Base-by-base conservation (phyloP, 2,797 vertebrate species). In the Acanthiza pusilla region DNA sequence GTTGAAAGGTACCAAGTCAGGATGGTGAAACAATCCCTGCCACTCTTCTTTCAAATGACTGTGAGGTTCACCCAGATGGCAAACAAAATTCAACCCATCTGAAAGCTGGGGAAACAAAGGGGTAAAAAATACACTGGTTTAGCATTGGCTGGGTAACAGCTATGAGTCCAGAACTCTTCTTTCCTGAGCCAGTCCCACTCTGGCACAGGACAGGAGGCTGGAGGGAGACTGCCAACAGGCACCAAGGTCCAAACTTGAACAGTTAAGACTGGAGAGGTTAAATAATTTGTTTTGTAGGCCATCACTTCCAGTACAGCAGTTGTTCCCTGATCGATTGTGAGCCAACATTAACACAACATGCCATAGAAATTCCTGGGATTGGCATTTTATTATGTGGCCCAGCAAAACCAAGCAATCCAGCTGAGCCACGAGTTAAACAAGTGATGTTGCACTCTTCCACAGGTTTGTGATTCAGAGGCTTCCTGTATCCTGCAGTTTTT, bases 311-410 rank as follows among this genome's bases (percentile, higher is more conserved):
- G 26, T 10, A 57, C 85, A 91, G 81, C 55, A 40, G 36, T 36
- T 0, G 0, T 43, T 51, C 71, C 74, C 66, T 17, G 51, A 25
- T 74, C 68, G 18, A 42, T 6, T 32, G 42, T 62, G 36, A 84
- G 6, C 42, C 32, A 63, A 34, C 60, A 50, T 15, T 11, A 61
- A 19, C 45, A 8, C 7, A 5, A 36, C 38, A 36, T 0, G 0
- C 0, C 0, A 21, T 0, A 62, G 66, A 53, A 94, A 76, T 88
- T 81, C 91, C 76, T 72, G 51, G 85, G 73, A 77, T 6, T 70
- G 42, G 32, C 29, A 20, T 76, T 94, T 76, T 68, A 70, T 88
- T 27, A 57, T 0, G 1, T 16, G 43, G 83, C 79, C 78, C 38
- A 51, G 61, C 82, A 62, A 61, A 82, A 58, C n/a, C 48, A 63